phyloP scores from a whole-genome alignment of 64 coral and sea anemone species.

The Hydrozoanthus tunicans region DNA sequence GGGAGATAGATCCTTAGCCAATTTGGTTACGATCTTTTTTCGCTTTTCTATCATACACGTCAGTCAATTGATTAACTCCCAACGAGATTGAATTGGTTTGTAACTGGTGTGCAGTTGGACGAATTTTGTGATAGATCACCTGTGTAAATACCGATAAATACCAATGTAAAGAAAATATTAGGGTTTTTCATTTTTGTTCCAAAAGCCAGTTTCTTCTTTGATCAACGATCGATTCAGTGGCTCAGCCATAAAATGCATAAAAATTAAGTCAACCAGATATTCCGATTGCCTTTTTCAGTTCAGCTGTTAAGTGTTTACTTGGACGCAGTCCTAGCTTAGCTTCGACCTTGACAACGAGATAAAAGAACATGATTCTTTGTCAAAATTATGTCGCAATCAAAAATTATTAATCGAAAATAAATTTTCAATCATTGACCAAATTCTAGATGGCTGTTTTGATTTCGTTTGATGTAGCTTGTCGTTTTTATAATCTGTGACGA shows the following conservation, averaged over 20 bases:
- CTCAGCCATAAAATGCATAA: neutral
- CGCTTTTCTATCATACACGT: constrained; percentile 18
- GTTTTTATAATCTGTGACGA: neutral
- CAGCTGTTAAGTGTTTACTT: neutral
- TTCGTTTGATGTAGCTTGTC: neutral
- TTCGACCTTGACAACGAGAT: constrained; percentile 36
- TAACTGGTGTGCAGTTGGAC: neutral
- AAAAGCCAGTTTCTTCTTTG: neutral
- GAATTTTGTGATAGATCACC: neutral
- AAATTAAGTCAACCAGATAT: neutral
- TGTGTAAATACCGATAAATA: neutral
- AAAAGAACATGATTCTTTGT: neutral
- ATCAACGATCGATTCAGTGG: neutral
- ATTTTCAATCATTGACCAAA: neutral
- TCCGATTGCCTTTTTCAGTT: constrained; percentile 28
- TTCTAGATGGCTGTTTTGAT: neutral
- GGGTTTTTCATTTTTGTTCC: neutral
- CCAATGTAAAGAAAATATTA: neutral
- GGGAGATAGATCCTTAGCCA: constrained; percentile 4
- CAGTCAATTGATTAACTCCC: constrained; percentile 12
- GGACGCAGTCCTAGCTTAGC: neutral
- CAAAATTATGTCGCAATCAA: neutral
- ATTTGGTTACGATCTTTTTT: neutral
- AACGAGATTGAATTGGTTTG: neutral
- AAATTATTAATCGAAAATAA: neutral